Conservation (phyloP, 1,140 invertebrate genomes). For the Ips typographus region DNA sequence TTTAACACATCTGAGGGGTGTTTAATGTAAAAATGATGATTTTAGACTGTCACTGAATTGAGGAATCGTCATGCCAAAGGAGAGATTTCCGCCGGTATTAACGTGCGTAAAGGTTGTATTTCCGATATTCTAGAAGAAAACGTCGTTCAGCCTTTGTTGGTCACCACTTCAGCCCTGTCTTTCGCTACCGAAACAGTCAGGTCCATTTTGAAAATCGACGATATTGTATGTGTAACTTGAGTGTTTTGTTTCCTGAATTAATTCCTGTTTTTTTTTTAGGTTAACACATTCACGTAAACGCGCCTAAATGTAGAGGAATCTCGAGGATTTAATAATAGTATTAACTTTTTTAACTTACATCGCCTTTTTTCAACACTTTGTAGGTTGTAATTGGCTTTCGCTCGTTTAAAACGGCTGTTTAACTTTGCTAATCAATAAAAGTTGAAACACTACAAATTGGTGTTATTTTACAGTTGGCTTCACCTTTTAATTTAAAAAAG, state of each 20-base stretch:
- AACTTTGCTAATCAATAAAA: too few species aligned
- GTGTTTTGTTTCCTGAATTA: background rate
- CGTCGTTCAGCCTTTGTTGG: conserved; percentile 95
- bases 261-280: conserved; percentile 26
- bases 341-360: background rate
- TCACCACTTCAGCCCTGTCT: conserved; percentile 90
- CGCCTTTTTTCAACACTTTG: too few species aligned
- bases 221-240: conserved; percentile 69
- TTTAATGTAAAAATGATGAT: background rate
- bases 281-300: conserved; percentile 22
- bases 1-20: too few species aligned
- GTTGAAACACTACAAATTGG: too few species aligned
- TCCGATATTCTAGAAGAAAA: conserved; percentile 97
- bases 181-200: conserved; percentile 96
- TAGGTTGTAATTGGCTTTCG: too few species aligned
- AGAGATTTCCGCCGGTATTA: conserved; percentile 86
- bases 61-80: conserved; percentile 90
- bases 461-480: too few species aligned
- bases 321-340: background rate
- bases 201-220: conserved; percentile 98
- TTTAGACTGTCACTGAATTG: conserved; percentile 92
- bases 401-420: too few species aligned
- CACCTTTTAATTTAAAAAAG: too few species aligned
- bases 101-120: conserved; percentile 93
- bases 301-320: conserved; percentile 3